Conservation (phyloP, 53 echinoderm and acorn worm genomes). For the Zoroaster sp. region DNA sequence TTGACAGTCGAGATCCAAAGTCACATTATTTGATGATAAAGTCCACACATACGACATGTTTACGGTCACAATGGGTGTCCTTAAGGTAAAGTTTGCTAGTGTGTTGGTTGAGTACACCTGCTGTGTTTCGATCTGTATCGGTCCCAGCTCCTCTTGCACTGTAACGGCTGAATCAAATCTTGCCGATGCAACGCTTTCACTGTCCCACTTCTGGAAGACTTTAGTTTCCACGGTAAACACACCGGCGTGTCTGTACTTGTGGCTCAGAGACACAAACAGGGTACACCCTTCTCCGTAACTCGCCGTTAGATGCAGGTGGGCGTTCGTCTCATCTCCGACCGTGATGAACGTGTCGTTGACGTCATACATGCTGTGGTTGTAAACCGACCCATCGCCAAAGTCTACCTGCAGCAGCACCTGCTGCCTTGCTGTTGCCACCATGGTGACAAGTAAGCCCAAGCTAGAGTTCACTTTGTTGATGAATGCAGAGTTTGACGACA, state of each 20-base stretch:
- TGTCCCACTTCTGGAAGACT: conserved; percentile 52
- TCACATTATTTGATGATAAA: conserved; percentile 18
- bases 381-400: conserved; percentile 79
- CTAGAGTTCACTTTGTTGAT: conserved; percentile 60
- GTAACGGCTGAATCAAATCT: conserved; percentile 10
- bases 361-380: conserved; percentile 81
- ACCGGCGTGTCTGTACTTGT: conserved; percentile 65
- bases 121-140: conserved; percentile 28
- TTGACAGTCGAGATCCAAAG: not conserved
- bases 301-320: conserved; percentile 78
- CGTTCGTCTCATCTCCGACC: conserved; percentile 55
- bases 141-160: conserved; percentile 60
- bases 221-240: conserved; percentile 38
- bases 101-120: conserved; percentile 44
- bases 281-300: conserved; percentile 92
- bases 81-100: conserved; percentile 42
- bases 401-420: conserved; percentile 68
- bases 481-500: conserved; percentile 50
- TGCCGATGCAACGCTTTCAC: not conserved
- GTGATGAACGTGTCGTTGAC: conserved; percentile 90
- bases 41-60: conserved; percentile 67
- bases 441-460: conserved; percentile 62
- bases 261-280: conserved; percentile 77
- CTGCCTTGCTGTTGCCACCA: conserved; percentile 76
- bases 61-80: conserved; percentile 21